Conservation (phyloP, 2,797 vertebrate genomes). For the Thaleichthys pacificus region DNA sequence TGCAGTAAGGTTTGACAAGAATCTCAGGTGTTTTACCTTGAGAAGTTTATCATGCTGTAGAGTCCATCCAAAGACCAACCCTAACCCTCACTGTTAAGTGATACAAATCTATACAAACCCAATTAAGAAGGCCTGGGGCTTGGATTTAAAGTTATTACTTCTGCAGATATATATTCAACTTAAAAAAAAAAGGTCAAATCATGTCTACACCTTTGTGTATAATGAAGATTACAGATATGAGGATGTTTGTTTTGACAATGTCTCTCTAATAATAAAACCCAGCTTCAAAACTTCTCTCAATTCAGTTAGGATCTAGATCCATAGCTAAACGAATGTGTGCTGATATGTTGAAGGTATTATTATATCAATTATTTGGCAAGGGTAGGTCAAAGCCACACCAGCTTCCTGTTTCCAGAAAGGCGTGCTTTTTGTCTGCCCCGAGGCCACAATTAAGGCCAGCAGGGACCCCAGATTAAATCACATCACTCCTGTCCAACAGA, state of each 20-base stretch:
- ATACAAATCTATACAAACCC: neutral
- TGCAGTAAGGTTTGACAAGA: slow-evolving; percentile 26
- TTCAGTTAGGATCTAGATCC: slow-evolving; percentile 68
- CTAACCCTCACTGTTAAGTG: neutral
- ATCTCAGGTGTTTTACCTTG: neutral
- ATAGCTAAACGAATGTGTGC: slow-evolving; percentile 75
- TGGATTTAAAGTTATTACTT: neutral
- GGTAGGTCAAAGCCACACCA: slow-evolving; percentile 78
- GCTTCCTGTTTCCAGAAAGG: slow-evolving; percentile 80
- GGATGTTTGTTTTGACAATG: slow-evolving; percentile 42
- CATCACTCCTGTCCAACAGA: slow-evolving; percentile 80
- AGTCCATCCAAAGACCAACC: neutral
- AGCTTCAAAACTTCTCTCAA: slow-evolving; percentile 57
- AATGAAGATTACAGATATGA: slow-evolving; percentile 38
- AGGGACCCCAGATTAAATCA: slow-evolving; percentile 83
- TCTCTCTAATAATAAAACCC: slow-evolving; percentile 39
- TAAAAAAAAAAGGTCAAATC: neutral
- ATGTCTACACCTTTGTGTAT: neutral
- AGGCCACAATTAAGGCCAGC: slow-evolving; percentile 77
- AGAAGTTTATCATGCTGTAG: neutral
- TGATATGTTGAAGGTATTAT: slow-evolving; percentile 81
- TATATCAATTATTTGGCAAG: slow-evolving; percentile 80
- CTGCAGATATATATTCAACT: neutral
- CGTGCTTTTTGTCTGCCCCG: slow-evolving; percentile 76
- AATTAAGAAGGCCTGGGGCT: neutral